Conservation (phyloP, 2,888 invertebrate genomes). For the Atrina japonica region DNA sequence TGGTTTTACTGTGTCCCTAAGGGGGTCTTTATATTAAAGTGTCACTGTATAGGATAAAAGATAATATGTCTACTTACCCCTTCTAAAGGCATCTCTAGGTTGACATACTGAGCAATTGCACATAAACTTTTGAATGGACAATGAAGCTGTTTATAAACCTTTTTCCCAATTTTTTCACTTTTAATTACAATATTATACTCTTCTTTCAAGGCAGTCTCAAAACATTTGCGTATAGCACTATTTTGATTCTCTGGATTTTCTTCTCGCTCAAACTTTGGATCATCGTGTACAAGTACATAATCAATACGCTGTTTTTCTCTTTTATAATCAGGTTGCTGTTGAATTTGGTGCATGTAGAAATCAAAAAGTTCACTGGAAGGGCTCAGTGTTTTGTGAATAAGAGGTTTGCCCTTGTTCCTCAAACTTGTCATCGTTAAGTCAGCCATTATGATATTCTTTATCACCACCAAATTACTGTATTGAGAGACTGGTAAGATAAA, state of each 20-base stretch:
- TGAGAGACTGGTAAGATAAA: too few species aligned
- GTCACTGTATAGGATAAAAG: too few species aligned
- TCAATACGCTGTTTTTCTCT: conserved; percentile 75
- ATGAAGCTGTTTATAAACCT: conserved; percentile 70
- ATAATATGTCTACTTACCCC: conserved; percentile 65
- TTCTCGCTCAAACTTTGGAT: conserved; percentile 33
- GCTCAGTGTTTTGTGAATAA: too few species aligned
- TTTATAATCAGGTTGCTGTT: neutral
- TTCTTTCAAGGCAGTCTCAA: conserved; percentile 52
- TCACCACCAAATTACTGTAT: too few species aligned
- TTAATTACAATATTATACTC: conserved; percentile 29
- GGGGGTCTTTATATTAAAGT: too few species aligned
- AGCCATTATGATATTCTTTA: too few species aligned
- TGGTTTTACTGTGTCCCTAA: too few species aligned
- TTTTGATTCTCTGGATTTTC: conserved; percentile 45
- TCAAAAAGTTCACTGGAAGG: conserved; percentile 6
- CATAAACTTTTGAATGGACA: conserved; percentile 77
- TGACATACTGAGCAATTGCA: conserved; percentile 76
- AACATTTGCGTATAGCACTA: conserved; percentile 55
- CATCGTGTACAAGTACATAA: conserved; percentile 71
- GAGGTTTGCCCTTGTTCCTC: too few species aligned
- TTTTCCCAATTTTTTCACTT: conserved; percentile 43
- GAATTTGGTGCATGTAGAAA: conserved; percentile 2
- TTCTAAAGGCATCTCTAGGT: conserved; percentile 78
- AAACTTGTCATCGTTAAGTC: too few species aligned